A percentile compares a stretch with the other conserved stretches of the same genome.
phyloP scores from a whole-genome alignment of 2,797 vertebrate genomes.

The Tauraco hartlaubi region DNA sequence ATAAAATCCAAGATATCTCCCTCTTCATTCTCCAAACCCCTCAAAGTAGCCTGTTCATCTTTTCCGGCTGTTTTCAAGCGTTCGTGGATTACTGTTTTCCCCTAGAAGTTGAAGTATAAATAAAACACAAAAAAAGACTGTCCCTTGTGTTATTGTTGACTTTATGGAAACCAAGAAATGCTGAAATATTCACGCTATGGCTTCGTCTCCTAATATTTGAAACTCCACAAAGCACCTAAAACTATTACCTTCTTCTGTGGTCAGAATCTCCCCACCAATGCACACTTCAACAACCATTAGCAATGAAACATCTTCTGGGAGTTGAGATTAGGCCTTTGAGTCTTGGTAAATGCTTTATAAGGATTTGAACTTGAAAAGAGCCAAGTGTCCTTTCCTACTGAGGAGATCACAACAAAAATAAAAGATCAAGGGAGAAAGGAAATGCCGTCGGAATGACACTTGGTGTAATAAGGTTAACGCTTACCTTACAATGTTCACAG shows the following conservation, averaged over 20 bases:
- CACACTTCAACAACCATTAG: not conserved
- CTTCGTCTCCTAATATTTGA: not conserved
- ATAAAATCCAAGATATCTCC: not conserved
- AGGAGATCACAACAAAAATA: not conserved
- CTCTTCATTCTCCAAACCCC: not conserved
- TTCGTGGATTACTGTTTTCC: not conserved
- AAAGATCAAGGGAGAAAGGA: not conserved
- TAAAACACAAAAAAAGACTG: not conserved
- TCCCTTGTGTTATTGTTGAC: not conserved
- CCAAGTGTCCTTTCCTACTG: not conserved
- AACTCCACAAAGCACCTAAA: not conserved
- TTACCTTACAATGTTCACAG: not conserved
- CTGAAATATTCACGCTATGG: not conserved
- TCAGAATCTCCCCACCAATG: not conserved
- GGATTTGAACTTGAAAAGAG: not conserved
- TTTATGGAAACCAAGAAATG: not conserved
- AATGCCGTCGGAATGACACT: not conserved
- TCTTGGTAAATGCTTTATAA: not conserved
- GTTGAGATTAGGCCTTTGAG: not conserved
- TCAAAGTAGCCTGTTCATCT: not conserved
- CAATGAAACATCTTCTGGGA: not conserved
- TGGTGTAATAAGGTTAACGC: not conserved
- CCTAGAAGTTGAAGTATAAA: not conserved
- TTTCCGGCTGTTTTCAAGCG: not conserved
- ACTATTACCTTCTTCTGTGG: not conserved